A percentile compares a stretch with the other conserved stretches of the same genome.
These are phyloP conservation scores for Apodemia mormo DNA, from an alignment of 2,888 invertebrate species.

Conservation along the genomic window DNA sequence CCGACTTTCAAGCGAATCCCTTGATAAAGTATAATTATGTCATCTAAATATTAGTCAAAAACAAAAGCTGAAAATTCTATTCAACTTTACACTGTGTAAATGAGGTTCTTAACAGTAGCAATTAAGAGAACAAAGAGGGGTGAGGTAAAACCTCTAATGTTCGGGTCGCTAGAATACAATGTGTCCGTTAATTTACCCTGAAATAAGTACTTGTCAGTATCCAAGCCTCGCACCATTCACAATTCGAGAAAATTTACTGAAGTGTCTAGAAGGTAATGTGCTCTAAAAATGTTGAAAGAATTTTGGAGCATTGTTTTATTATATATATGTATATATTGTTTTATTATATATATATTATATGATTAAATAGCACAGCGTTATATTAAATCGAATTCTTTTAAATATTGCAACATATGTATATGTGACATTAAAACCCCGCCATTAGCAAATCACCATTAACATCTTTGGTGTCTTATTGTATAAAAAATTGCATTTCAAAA, in stretches of 20 bases:
- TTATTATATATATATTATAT: no score
- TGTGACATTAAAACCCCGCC: no score
- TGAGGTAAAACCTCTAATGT: constrained; percentile 52
- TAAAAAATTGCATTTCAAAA: no score
- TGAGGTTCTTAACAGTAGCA: constrained; percentile 54
- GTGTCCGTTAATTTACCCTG: constrained; percentile 45
- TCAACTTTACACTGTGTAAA: constrained; percentile 46
- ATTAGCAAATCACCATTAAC: no score
- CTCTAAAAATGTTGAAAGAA: background rate
- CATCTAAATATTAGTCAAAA: constrained; percentile 31
- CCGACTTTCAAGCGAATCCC: background rate
- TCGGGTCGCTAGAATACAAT: constrained; percentile 44
- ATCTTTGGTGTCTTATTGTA: no score
- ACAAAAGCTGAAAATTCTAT: constrained; percentile 41
- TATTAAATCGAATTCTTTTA: no score
- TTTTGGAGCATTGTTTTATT: background rate
- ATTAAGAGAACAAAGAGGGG: constrained; percentile 58
- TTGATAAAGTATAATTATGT: constrained; percentile 27
- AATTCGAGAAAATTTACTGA: constrained; percentile 8
- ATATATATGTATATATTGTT: no score
- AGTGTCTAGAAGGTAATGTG: constrained; percentile 13
- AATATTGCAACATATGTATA: no score
- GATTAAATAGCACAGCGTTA: no score
- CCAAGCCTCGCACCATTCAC: constrained; percentile 19
- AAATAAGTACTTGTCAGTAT: constrained; percentile 34